Base-by-base conservation (phyloP, 2,797 vertebrate genomes). In the Corythornis leucogaster region DNA sequence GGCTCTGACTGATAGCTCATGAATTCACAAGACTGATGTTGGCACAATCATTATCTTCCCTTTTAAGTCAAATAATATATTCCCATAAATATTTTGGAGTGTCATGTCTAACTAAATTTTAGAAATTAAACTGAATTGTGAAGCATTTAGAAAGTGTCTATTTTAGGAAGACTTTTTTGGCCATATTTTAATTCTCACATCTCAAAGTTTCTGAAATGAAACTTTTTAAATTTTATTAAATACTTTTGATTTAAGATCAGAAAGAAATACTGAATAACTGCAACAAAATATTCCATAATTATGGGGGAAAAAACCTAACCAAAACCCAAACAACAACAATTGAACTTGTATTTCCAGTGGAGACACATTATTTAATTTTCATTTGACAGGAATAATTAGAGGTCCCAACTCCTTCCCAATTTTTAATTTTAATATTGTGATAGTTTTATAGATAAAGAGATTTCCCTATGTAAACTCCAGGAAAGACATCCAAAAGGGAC, bases 31-130 rank as follows among this genome's bases (percentile, higher is more conserved):
- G 70, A 89, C 15, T 89, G 73, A 83, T 66, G 35, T 59, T 95
- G 87, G 76, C 80, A 92, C 26, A 30, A 51, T 31, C 2, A 1
- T 58, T 50, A 69, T 50, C 69, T 94, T 89, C 48, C 31, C 40
- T 92, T 91, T 80, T 58, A 87, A 91, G 48, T 79, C 30, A 88
- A 93, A 93, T 48, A 35, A 28, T 88, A 74, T 85, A 90, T 95
- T 57, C 31, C 57, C 11, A 68, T 83, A 89, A 91, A 85, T 77
- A 92, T 87, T 95, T 89, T 89, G 63, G 21, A 70, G 1, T 57
- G 63, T 77, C 61, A 94, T 87, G 30, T 15, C 21, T 70, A 74
- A 67, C 35, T 18, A 74, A 43, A 76, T 66, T 67, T 81, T 40
- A 66, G 57, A 89, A 87, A 89, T 73, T 45, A 68, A 81, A 76